These are phyloP conservation scores for Gonatopus flavifemur DNA, from an alignment of 1,140 invertebrate genomes.

Conservation along the genomic window DNA sequence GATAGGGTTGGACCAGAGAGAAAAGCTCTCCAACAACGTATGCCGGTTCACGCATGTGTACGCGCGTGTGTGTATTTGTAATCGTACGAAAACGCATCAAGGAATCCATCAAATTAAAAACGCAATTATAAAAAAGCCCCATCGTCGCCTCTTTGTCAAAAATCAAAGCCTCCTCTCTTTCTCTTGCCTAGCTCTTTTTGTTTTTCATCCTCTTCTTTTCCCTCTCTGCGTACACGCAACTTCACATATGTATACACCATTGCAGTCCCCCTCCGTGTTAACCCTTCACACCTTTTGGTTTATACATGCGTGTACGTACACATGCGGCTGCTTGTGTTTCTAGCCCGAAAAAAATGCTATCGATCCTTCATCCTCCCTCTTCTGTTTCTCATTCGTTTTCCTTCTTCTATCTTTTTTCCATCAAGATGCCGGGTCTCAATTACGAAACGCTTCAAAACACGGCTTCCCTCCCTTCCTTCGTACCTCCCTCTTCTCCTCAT, in stretches of 20 bases:
- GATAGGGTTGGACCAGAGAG: too few relatives aligned
- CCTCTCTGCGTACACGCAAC: neutral
- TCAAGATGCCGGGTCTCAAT: conserved; percentile 37
- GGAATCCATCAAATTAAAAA: conserved; percentile 56
- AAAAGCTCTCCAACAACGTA: too few relatives aligned
- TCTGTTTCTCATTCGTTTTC: conserved; percentile 5
- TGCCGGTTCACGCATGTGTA: too few relatives aligned
- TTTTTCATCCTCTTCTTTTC: neutral
- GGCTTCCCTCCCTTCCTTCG: neutral
- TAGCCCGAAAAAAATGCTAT: conserved; percentile 49
- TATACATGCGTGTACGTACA: conserved; percentile 25
- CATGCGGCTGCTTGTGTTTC: conserved; percentile 29
- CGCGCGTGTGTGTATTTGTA: too few relatives aligned
- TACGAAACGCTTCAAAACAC: conserved; percentile 51
- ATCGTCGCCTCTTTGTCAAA: conserved; percentile 45
- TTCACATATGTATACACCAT: too few relatives aligned
- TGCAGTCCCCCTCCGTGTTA: neutral
- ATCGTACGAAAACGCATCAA: conserved; percentile 39
- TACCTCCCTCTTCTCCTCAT: neutral
- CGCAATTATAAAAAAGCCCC: conserved; percentile 56
- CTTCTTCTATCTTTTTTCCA: neutral
- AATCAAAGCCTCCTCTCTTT: conserved; percentile 27
- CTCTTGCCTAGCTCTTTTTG: conserved; percentile 7
- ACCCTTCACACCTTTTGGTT: neutral
- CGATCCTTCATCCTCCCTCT: conserved; percentile 37